Evolutionary conservation across 2,797 vertebrate species (phyloP).

Genomic region (Myiotriccus ornatus): DNA sequence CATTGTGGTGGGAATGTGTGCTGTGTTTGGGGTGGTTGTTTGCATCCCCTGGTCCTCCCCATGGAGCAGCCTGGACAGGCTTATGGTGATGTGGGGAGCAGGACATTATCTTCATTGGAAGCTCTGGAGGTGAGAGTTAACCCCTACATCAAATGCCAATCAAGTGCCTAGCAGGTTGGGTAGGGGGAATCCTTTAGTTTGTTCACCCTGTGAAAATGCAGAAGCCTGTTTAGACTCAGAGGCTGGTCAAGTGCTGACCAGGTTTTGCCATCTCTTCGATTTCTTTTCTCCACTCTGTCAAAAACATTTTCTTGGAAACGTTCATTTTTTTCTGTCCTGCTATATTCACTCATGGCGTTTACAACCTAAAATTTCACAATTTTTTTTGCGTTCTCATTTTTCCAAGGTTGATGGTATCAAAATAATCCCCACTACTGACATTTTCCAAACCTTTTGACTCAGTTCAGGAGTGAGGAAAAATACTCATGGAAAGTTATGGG

Average conservation of each 20-base stretch:
- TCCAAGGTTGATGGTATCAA: background rate
- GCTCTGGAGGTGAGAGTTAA: no score
- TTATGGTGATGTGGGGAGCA: no score
- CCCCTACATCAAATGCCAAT: no score
- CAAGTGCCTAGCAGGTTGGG: no score
- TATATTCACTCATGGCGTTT: background rate
- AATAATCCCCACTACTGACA: background rate
- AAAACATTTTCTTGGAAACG: background rate
- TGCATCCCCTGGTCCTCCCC: background rate
- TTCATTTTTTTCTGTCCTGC: background rate
- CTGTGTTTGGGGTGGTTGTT: background rate
- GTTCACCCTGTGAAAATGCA: no score
- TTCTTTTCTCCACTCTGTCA: background rate
- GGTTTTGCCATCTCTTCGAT: background rate
- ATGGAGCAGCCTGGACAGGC: no score
- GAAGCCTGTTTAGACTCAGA: no score
- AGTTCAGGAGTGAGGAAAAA: background rate
- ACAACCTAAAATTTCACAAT: background rate
- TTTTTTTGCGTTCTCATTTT: background rate
- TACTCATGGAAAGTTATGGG: background rate
- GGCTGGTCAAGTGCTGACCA: no score
- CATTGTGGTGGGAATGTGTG: accelerated
- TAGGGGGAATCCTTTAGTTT: no score
- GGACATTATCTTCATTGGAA: no score
- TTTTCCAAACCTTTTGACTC: background rate